Percentiles rank a stretch among this genome's conserved stretches.
Evolutionary conservation across 2,113 vertebrate species (phyloP).

Genomic region (Ptyas mucosa): DNA sequence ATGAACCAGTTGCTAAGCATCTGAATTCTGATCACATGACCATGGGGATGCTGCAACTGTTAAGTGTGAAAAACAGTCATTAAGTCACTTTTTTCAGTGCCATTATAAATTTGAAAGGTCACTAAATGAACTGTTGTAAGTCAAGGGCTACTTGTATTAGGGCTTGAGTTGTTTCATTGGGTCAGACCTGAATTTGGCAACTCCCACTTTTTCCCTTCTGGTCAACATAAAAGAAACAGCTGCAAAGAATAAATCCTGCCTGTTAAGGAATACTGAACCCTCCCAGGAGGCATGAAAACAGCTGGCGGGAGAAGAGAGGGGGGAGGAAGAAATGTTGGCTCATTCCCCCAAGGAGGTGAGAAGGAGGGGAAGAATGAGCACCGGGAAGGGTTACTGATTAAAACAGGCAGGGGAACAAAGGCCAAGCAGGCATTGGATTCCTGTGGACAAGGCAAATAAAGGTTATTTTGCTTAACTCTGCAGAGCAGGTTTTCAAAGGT

Average conservation of each 20-base stretch:
- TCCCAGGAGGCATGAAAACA: slow-evolving; percentile 41
- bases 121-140: background rate
- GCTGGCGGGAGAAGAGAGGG: background rate
- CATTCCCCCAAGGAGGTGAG: slow-evolving; percentile 10
- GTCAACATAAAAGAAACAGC: slow-evolving; percentile 13
- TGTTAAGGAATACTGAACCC: background rate
- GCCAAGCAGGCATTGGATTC: background rate
- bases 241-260: slow-evolving; percentile 10
- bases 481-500: background rate
- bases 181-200: background rate
- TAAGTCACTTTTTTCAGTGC: background rate
- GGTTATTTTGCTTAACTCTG: background rate
- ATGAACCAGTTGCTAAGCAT: background rate
- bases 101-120: background rate
- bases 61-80: background rate
- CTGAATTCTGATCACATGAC: background rate
- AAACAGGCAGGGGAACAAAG: slow-evolving; percentile 37
- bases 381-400: fast-evolving
- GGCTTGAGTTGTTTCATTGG: slow-evolving; percentile 15
- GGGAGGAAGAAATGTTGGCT: background rate
- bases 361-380: slow-evolving; percentile 31
- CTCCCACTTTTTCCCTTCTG: background rate
- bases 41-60: too few relatives aligned
- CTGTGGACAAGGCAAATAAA: background rate
- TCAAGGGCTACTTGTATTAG: background rate